Conservation (phyloP, 2,797 vertebrate species). For the Danio aesculapii region DNA sequence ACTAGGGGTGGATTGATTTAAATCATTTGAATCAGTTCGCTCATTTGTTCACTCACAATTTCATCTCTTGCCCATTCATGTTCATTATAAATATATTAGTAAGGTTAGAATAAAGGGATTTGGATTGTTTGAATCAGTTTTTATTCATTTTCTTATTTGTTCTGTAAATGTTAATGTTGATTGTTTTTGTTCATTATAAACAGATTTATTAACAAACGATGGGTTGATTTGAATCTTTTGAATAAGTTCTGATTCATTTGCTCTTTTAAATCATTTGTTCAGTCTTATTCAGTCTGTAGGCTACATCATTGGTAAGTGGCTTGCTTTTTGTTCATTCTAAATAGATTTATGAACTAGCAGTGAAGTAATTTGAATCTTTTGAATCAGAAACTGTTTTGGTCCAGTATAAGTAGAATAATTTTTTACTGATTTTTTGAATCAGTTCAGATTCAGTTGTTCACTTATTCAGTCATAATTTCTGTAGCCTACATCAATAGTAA, state of each 20-base stretch:
- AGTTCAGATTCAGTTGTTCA: background rate
- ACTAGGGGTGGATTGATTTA: background rate
- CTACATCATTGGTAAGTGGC: no score
- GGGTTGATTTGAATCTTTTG: background rate
- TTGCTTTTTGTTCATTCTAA: no score
- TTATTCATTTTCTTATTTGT: background rate
- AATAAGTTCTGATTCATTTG: background rate
- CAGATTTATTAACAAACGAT: background rate
- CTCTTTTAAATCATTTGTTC: background rate
- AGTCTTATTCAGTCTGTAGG: background rate
- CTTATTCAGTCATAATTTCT: background rate
- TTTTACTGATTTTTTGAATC: no score
- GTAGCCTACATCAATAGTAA: background rate
- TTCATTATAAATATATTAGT: conserved; percentile 9
- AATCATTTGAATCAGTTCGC: background rate
- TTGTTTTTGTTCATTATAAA: background rate
- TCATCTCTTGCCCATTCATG: background rate
- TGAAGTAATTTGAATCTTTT: background rate
- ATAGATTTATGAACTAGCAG: background rate
- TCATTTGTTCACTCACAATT: background rate
- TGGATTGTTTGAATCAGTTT: background rate
- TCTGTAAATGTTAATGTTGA: background rate
- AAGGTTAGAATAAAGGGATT: background rate
- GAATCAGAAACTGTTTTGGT: no score
- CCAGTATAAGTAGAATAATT: no score